A percentile compares a stretch with the other conserved stretches of the same genome.
Conservation (phyloP, 2,113 vertebrate genomes). For the Poecile atricapillus region DNA sequence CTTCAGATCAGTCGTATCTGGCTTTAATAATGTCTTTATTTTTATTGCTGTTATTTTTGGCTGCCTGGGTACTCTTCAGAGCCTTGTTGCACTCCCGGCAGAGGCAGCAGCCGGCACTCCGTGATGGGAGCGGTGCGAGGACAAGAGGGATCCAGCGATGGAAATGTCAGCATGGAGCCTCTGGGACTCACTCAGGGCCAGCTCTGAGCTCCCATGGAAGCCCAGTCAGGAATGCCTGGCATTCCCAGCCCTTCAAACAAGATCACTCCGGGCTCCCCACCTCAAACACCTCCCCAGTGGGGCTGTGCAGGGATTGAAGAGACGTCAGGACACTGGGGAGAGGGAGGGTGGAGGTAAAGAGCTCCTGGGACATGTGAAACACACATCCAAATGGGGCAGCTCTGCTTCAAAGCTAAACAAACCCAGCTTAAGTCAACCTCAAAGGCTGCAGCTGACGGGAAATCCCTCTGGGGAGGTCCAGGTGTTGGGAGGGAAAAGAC, state of each 20-base stretch:
- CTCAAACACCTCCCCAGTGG: background rate
- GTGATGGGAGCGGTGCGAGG: background rate
- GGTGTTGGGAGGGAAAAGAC: background rate
- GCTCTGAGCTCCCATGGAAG: background rate
- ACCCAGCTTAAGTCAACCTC: background rate
- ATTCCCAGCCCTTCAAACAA: background rate
- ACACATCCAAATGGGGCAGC: background rate
- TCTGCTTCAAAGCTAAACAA: constrained; percentile 22
- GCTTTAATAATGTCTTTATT: constrained; percentile 74
- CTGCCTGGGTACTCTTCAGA: constrained; percentile 34
- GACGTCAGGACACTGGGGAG: background rate
- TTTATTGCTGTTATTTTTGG: constrained; percentile 69
- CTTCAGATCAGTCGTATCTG: constrained; percentile 73
- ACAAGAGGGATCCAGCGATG: background rate
- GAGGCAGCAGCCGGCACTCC: background rate
- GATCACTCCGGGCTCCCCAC: background rate
- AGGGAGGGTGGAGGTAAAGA: background rate
- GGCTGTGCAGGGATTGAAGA: background rate
- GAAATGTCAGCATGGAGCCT: background rate
- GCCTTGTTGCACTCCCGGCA: constrained; percentile 16
- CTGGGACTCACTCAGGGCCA: background rate
- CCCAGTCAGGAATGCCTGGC: background rate
- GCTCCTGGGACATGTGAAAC: background rate
- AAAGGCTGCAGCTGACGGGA: constrained; percentile 28
- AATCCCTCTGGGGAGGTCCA: constrained; percentile 51